Percentiles rank a stretch among this genome's conserved stretches.
phyloP scores from a whole-genome alignment of 1,140 invertebrate genomes.

The Pseudomyrmex gracilis region DNA sequence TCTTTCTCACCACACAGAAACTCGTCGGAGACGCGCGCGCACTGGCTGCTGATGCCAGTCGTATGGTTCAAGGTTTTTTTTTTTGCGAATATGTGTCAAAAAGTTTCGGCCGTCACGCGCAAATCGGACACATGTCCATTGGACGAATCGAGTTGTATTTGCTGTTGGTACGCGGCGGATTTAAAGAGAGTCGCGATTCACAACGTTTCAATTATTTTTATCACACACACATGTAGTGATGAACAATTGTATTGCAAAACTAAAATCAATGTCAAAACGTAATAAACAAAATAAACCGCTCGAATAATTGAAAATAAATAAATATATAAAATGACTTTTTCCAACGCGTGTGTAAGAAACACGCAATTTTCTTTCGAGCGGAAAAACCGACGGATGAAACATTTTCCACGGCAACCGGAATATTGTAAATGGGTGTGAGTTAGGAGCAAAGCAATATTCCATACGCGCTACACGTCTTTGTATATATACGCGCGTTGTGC shows the following conservation, averaged over 20 bases:
- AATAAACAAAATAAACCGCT: too few relatives aligned
- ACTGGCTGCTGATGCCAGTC: neutral
- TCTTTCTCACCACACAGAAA: slow-evolving; percentile 38
- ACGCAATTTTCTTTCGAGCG: slow-evolving; percentile 26
- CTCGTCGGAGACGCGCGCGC: slow-evolving; percentile 7
- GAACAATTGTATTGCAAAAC: neutral
- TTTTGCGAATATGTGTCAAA: slow-evolving; percentile 42
- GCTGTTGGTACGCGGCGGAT: too few relatives aligned
- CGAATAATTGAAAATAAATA: neutral
- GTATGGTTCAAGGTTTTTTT: slow-evolving; percentile 1
- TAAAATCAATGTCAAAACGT: neutral
- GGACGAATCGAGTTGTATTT: neutral
- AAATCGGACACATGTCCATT: slow-evolving; percentile 33
- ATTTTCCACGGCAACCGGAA: slow-evolving; percentile 53
- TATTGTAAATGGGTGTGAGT: slow-evolving; percentile 35
- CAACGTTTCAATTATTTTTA: neutral
- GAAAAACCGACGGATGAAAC: slow-evolving; percentile 64
- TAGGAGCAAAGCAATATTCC: slow-evolving; percentile 65
- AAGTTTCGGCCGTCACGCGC: slow-evolving; percentile 29
- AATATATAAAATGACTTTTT: slow-evolving; percentile 59
- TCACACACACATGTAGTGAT: neutral
- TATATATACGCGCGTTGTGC: slow-evolving; percentile 56
- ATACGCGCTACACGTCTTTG: slow-evolving; percentile 37
- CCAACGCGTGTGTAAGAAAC: slow-evolving; percentile 10
- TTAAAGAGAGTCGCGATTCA: neutral